A percentile compares a stretch with the other conserved stretches of the same genome.
Evolutionary conservation across 2,113 vertebrate species (phyloP).

Genomic region (Cyphomyrus plagiostoma): DNA sequence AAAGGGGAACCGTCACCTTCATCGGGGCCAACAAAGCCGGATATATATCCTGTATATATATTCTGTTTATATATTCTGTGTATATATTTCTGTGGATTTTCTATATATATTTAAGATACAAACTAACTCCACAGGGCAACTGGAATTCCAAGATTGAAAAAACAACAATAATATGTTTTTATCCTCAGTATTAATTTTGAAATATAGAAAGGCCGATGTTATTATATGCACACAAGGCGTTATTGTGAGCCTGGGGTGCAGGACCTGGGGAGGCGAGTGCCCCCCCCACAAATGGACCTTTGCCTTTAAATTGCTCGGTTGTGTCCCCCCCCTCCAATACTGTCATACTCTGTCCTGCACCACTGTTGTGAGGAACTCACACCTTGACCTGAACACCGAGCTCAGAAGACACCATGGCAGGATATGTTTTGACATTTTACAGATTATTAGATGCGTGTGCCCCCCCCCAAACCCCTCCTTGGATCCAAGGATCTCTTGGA

Average conservation of each 20-base stretch:
- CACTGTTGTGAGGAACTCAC: background rate
- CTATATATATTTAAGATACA: background rate
- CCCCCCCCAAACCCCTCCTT: background rate
- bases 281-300: background rate
- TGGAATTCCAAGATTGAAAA: background rate
- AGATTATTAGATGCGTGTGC: background rate
- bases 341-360: background rate
- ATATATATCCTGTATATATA: constrained; percentile 49
- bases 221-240: background rate
- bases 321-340: background rate
- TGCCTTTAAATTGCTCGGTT: background rate
- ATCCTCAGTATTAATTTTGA: background rate
- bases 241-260: background rate
- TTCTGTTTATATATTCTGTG: constrained; percentile 53
- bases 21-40: constrained; percentile 52
- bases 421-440: background rate
- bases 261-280: background rate
- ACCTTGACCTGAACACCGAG: background rate
- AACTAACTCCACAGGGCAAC: background rate
- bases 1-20: constrained; percentile 43
- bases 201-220: background rate
- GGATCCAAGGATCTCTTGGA: background rate
- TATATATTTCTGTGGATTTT: constrained; percentile 41
- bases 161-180: background rate
- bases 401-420: background rate